Evolutionary conservation across 2,888 invertebrate species (phyloP).

Genomic region (Lasioglossum zephyrum): DNA sequence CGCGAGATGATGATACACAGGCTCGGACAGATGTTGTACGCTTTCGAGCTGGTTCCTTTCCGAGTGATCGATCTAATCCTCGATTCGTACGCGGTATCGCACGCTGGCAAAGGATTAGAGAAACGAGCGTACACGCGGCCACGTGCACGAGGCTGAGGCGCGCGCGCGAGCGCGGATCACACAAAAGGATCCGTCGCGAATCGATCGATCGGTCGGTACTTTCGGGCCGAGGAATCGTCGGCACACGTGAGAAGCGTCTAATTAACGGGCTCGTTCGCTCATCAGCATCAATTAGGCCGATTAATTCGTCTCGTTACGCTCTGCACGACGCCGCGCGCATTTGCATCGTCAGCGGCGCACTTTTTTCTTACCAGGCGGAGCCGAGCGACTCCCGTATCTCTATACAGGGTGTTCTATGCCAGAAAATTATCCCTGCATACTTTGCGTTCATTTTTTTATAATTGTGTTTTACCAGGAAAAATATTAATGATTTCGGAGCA

Average conservation of each 20-base stretch:
- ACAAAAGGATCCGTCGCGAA: constrained; percentile 31
- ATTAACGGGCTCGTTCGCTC: constrained; percentile 52
- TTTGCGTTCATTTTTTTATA: neutral
- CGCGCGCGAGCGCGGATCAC: neutral
- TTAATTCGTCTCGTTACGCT: constrained; percentile 49
- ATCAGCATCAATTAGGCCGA: constrained; percentile 48
- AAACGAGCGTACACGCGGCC: constrained; percentile 15
- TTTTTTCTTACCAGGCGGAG: neutral
- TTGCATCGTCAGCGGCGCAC: constrained; percentile 32
- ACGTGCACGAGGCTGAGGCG: neutral
- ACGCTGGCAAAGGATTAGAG: constrained; percentile 63
- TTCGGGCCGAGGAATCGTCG: constrained; percentile 39
- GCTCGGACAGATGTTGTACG: constrained; percentile 59
- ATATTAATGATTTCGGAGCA: too few relatives aligned
- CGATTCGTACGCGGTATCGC: constrained; percentile 67
- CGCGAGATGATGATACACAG: constrained; percentile 35
- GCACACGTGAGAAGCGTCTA: constrained; percentile 56
- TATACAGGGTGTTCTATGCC: neutral
- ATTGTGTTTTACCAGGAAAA: too few relatives aligned
- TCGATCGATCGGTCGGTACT: constrained; percentile 54
- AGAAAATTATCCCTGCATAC: neutral
- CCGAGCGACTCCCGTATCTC: neutral
- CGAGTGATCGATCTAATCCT: constrained; percentile 63
- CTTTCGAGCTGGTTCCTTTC: constrained; percentile 43
- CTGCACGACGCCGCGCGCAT: constrained; percentile 16